Conservation (phyloP, 2,888 invertebrate genomes). For the Penaeus monodon region DNA sequence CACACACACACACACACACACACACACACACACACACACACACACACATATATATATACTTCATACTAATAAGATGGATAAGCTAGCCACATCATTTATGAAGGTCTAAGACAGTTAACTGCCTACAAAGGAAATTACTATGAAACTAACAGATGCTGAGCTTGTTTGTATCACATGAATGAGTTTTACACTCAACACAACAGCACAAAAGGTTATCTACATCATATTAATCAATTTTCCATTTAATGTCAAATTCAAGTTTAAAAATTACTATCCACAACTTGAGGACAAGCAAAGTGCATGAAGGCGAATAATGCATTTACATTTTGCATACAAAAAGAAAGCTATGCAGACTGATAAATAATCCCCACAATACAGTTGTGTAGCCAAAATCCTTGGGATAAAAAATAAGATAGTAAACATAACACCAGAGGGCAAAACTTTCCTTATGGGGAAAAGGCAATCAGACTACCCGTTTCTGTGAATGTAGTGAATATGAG, state of each 20-base stretch:
- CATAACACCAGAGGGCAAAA: too few relatives aligned
- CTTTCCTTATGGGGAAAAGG: too few relatives aligned
- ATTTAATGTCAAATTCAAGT: too few relatives aligned
- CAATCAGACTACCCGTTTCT: conserved; percentile 6
- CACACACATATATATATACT: background rate
- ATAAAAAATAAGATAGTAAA: conserved; percentile 16
- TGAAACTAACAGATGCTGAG: conserved; percentile 12
- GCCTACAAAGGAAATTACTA: background rate
- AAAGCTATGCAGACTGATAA: too few relatives aligned
- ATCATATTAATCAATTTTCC: background rate
- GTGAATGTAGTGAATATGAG: conserved; percentile 39
- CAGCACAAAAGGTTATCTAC: background rate
- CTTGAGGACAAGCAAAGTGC: too few relatives aligned
- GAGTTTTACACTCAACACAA: conserved; percentile 26
- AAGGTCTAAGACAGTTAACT: too few relatives aligned
- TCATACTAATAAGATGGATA: background rate
- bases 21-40: background rate
- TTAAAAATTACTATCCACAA: too few relatives aligned
- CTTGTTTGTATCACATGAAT: conserved; percentile 30
- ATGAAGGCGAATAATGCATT: too few relatives aligned
- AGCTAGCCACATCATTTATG: too few relatives aligned
- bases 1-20: background rate
- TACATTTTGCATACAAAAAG: too few relatives aligned
- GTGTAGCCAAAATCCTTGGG: too few relatives aligned
- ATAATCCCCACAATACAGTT: too few relatives aligned